A percentile compares a stretch with the other conserved stretches of the same genome.
Conservation (phyloP, 1,140 invertebrate genomes). For the Anastatus disparis region DNA sequence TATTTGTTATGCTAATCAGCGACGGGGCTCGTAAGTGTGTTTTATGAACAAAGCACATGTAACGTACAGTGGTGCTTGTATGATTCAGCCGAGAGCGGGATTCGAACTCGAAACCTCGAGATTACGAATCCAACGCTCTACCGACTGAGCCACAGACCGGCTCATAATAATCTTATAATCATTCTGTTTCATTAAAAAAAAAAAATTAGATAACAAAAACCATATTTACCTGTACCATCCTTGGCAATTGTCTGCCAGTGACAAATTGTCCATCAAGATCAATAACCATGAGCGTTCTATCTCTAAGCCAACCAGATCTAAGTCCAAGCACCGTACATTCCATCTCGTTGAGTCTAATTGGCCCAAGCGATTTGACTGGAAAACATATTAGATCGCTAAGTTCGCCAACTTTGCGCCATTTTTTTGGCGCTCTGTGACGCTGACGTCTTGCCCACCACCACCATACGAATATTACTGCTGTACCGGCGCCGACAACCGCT, state of each 20-base stretch:
- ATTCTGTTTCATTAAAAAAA: no score
- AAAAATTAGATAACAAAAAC: neutral
- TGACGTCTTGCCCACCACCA: slow-evolving; percentile 55
- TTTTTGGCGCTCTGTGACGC: slow-evolving; percentile 48
- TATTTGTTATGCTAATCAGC: no score
- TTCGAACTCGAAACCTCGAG: no score
- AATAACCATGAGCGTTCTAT: slow-evolving; percentile 68
- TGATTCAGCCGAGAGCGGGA: no score
- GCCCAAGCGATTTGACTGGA: slow-evolving; percentile 69
- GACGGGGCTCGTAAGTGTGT: no score
- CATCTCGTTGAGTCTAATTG: slow-evolving; percentile 54
- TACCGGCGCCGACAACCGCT: slow-evolving; percentile 55
- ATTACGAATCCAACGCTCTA: no score
- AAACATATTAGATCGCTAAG: slow-evolving; percentile 65
- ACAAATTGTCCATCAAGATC: slow-evolving; percentile 66
- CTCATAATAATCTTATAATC: no score
- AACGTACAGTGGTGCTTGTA: no score
- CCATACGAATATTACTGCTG: slow-evolving; percentile 56
- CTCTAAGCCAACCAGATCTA: slow-evolving; percentile 65
- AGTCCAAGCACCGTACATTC: slow-evolving; percentile 66
- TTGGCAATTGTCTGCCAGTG: slow-evolving; percentile 66
- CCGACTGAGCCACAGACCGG: no score
- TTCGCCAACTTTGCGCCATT: slow-evolving; percentile 66
- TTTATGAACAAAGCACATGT: no score
- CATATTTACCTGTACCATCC: slow-evolving; percentile 64